Base-by-base conservation (phyloP, 2,113 vertebrate genomes). In the Ginglymostoma cirratum region DNA sequence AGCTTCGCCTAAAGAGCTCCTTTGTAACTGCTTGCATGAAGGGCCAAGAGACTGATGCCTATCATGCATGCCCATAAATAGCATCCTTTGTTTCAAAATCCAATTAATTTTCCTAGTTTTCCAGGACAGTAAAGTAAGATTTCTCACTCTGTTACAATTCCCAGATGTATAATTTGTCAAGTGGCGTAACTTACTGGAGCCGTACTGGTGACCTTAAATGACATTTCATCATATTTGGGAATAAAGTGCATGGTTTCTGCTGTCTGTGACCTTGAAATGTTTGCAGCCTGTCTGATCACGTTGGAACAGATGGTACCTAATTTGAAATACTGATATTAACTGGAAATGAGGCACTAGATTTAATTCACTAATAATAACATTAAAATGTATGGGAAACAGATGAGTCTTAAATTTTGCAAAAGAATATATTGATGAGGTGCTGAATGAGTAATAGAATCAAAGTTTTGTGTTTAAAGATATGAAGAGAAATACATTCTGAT, bases 71-170 rank as follows among this genome's bases (percentile, higher is more conserved):
- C 45, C 69, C 67, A 48, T 95, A 72, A 95, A 95, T 72, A 72
- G 94, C 69, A 72, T 52, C 42, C 42, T 95, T 95, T 76, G 27
- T 72, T 95, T 95, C 27, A 72, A 72, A 95, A 95, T 72, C 67
- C 69, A 95, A 95, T 95, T 48, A 72, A 95, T 95, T 70, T 48
- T 52, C 48, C 94, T 95, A 14, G 27, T 45, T 72, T 95, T 95
- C 94, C 69, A 70, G n/a, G 67, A 95, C 66, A 95, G 23, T 72
- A 48, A 70, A 27, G 42, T 30, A 72, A 66, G 94, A 95, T 95
- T 17, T 93, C 89, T 93, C 61, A 38, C 89, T 93, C 94, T 15
- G 15, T 48, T 70, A 69, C 72, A 45, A 72, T 95, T 48, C 66
- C 94, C 42, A 34, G 38, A 95, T 72, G 94, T 42, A 72, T 67